A percentile compares a stretch with the other conserved stretches of the same genome.
Evolutionary conservation across 2,113 vertebrate genomes (phyloP).

Genomic region (Tonatia bakeri): DNA sequence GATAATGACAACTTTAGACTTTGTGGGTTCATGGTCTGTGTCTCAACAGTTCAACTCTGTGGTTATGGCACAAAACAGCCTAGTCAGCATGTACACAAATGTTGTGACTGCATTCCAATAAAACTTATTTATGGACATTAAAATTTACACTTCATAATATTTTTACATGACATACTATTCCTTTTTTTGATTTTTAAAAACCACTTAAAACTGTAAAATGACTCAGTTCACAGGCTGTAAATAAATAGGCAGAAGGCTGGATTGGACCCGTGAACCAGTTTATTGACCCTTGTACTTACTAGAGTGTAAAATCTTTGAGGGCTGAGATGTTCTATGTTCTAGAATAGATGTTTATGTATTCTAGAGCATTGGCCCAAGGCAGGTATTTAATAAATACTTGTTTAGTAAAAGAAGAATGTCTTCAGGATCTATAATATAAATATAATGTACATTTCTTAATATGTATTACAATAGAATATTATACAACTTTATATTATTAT

Average conservation of each 20-base stretch:
- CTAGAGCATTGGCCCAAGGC: background rate
- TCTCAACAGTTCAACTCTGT: background rate
- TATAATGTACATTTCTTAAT: background rate
- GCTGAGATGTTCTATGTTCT: background rate
- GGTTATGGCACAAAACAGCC: background rate
- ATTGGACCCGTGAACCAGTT: background rate
- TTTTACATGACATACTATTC: conserved; percentile 5
- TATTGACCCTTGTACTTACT: background rate
- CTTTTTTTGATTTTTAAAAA: background rate
- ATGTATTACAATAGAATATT: background rate
- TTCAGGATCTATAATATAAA: background rate
- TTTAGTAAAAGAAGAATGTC: background rate
- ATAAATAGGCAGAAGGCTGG: background rate
- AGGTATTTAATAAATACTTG: background rate
- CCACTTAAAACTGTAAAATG: background rate
- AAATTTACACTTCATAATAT: conserved; percentile 20
- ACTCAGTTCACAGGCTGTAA: background rate
- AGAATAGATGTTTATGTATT: background rate
- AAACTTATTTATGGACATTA: background rate
- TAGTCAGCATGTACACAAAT: background rate
- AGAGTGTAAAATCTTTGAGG: background rate
- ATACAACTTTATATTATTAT: background rate
- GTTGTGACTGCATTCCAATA: background rate
- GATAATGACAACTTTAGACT: background rate
- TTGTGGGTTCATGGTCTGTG: background rate